These are phyloP conservation scores for Tiliacea aurago DNA, from an alignment of 2,888 invertebrate genomes.

Conservation along the genomic window DNA sequence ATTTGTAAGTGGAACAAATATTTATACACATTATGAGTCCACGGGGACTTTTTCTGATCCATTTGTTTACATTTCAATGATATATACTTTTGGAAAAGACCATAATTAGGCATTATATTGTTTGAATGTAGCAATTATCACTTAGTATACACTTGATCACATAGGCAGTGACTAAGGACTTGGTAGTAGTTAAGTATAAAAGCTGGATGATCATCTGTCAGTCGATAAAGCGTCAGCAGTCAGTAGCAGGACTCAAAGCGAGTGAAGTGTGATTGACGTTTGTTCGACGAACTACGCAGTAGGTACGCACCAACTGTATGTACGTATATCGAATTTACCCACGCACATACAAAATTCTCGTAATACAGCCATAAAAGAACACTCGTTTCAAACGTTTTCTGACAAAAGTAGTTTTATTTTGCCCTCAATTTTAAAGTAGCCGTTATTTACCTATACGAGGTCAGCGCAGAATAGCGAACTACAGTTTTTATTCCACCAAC, in stretches of 20 bases:
- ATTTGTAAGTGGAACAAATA: not conserved
- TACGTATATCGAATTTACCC: not conserved
- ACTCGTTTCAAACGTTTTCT: constrained; percentile 15
- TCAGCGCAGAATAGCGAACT: constrained; percentile 35
- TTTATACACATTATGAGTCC: not conserved
- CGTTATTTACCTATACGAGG: constrained; percentile 34
- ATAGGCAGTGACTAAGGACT: not conserved
- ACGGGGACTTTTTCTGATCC: not conserved
- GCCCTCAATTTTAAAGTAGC: constrained; percentile 36
- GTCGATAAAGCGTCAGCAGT: constrained; percentile 22
- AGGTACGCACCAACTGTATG: not conserved
- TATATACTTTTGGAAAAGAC: not conserved
- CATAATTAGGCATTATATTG: not conserved
- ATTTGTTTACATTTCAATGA: not conserved
- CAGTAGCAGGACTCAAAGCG: constrained; percentile 23
- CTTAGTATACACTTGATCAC: not conserved
- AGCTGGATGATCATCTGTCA: constrained; percentile 32
- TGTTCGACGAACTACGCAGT: constrained; percentile 8
- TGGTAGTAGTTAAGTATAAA: constrained; percentile 3
- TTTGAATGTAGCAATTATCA: not conserved
- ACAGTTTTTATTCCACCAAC: constrained; percentile 56
- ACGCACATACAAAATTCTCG: not conserved
- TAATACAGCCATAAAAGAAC: not conserved
- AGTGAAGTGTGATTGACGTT: constrained; percentile 50
- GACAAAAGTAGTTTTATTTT: constrained; percentile 13